A percentile compares a stretch with the other conserved stretches of the same genome.
Conservation (phyloP, 1,140 invertebrate genomes). For the Uloborus diversus region DNA sequence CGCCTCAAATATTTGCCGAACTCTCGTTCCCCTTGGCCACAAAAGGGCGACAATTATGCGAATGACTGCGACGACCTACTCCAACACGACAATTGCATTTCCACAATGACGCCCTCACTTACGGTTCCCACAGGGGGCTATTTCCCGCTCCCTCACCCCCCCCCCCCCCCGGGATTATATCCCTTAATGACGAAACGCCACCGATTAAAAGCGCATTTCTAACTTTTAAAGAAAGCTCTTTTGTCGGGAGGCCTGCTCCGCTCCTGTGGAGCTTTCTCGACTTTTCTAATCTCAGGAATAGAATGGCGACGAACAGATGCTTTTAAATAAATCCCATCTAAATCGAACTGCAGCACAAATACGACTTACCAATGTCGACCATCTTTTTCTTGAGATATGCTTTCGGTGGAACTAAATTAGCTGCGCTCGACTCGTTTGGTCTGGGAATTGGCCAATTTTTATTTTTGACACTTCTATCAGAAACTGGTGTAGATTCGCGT, state of each 20-base stretch:
- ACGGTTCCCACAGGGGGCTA: neutral
- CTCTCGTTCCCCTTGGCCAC: conserved; percentile 38
- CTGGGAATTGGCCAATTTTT: too few species aligned
- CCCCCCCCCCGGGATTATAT: conserved; percentile 22
- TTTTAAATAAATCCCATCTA: neutral
- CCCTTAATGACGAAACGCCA: conserved; percentile 27
- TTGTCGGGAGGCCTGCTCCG: neutral
- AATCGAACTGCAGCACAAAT: neutral
- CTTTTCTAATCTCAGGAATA: neutral
- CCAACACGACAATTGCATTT: conserved; percentile 58
- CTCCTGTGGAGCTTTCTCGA: neutral
- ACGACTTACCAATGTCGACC: too few species aligned
- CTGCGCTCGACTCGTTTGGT: neutral
- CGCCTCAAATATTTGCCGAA: conserved; percentile 56
- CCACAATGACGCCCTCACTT: conserved; percentile 54
- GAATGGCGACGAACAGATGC: neutral
- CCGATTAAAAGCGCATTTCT: conserved; percentile 46
- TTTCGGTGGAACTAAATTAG: too few species aligned
- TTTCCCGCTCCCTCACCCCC: neutral
- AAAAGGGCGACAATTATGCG: conserved; percentile 56
- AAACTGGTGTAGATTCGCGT: too few species aligned
- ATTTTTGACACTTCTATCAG: too few species aligned
- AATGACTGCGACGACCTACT: conserved; percentile 46
- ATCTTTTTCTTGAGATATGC: too few species aligned
- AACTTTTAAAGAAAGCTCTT: neutral